phyloP scores from a whole-genome alignment of 2,113 vertebrate species.

The Myodes glareolus region DNA sequence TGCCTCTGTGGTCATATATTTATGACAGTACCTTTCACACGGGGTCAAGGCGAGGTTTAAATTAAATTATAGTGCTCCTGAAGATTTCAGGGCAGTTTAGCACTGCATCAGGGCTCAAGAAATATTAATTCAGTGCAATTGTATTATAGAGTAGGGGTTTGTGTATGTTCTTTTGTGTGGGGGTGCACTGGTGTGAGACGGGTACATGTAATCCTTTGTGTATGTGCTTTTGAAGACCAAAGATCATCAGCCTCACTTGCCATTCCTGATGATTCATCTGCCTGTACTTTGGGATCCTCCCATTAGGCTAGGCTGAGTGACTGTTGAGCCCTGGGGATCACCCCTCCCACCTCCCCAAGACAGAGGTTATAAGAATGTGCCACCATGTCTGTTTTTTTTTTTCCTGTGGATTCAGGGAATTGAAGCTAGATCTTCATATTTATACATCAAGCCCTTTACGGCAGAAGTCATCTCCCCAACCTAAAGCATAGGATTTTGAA shows the following conservation, averaged over 20 bases:
- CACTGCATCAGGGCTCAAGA: background rate
- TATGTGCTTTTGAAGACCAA: too few relatives aligned
- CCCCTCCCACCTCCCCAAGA: too few relatives aligned
- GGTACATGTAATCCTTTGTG: background rate
- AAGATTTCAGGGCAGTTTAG: background rate
- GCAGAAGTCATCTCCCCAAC: background rate
- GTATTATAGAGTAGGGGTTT: background rate
- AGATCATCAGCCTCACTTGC: background rate
- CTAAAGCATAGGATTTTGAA: background rate
- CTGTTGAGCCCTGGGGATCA: background rate
- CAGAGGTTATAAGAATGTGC: background rate
- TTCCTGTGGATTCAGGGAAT: too few relatives aligned
- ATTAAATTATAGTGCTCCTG: background rate
- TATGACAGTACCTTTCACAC: background rate
- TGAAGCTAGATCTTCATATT: background rate
- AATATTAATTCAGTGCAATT: background rate
- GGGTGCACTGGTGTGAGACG: background rate
- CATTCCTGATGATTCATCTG: background rate
- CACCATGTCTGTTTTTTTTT: background rate
- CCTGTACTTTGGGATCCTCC: background rate
- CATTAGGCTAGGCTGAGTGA: too few relatives aligned
- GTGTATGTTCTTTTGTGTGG: background rate
- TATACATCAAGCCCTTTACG: too few relatives aligned
- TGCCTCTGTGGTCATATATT: background rate
- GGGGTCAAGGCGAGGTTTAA: background rate